These are phyloP conservation scores for Phodopus roborovskii DNA, from an alignment of 2,113 vertebrate species.

Conservation along the genomic window DNA sequence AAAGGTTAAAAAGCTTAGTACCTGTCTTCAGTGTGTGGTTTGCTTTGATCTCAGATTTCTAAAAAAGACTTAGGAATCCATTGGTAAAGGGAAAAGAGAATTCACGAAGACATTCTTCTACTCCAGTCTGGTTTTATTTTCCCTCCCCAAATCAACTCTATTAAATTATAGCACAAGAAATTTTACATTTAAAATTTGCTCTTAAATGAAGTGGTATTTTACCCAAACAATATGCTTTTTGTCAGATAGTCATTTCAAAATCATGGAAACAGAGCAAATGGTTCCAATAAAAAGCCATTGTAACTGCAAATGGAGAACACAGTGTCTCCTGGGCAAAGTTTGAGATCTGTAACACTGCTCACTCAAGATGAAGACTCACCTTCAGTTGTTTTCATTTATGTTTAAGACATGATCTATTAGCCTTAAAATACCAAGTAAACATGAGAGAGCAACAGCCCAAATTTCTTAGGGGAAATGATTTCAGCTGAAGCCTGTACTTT, in stretches of 20 bases:
- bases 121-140: background rate
- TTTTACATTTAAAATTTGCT: background rate
- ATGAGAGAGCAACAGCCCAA: slow-evolving; percentile 55
- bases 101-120: background rate
- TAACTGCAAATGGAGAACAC: slow-evolving; percentile 66
- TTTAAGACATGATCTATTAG: slow-evolving; percentile 71
- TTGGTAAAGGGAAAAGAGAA: slow-evolving; percentile 30
- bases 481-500: slow-evolving; percentile 4
- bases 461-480: slow-evolving; percentile 51
- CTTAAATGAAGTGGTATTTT: background rate
- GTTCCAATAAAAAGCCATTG: slow-evolving; percentile 53
- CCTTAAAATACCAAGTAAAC: slow-evolving; percentile 76
- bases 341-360: slow-evolving; percentile 66
- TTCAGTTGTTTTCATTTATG: slow-evolving; percentile 59
- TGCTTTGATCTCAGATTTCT: slow-evolving; percentile 47
- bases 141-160: background rate
- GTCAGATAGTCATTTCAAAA: slow-evolving; percentile 35
- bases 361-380: slow-evolving; percentile 52
- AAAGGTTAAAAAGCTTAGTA: background rate
- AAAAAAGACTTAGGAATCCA: slow-evolving; percentile 17
- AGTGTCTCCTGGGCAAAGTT: slow-evolving; percentile 50
- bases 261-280: slow-evolving; percentile 22
- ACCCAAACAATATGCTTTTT: background rate
- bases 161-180: slow-evolving; percentile 41
- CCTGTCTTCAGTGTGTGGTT: background rate